Evolutionary conservation across 1,140 invertebrate species (phyloP).

Genomic region (Eumeta japonica): DNA sequence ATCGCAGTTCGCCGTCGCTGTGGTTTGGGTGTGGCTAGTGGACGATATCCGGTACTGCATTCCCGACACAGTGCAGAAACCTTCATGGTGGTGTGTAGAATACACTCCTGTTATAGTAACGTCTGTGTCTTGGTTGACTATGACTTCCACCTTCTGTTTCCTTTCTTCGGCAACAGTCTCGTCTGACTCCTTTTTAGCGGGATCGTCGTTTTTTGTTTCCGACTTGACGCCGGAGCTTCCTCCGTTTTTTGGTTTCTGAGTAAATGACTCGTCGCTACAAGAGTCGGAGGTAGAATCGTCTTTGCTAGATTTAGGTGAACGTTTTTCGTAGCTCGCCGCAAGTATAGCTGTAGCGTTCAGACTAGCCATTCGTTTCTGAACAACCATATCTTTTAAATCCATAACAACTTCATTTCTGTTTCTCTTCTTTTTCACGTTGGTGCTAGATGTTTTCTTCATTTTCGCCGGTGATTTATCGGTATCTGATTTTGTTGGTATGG

Average conservation of each 20-base stretch:
- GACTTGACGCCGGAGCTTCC: constrained; percentile 48
- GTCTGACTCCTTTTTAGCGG: constrained; percentile 50
- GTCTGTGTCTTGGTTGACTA: constrained; percentile 80
- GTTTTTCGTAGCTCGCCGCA: constrained; percentile 85
- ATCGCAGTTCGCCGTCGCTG: constrained; percentile 72
- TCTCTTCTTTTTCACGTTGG: constrained; percentile 45
- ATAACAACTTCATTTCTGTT: constrained; percentile 70
- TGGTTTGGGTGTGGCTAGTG: constrained; percentile 75
- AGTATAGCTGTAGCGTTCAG: constrained; percentile 90
- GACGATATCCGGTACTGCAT: constrained; percentile 80
- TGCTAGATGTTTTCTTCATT: constrained; percentile 39
- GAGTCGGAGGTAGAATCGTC: constrained; percentile 57
- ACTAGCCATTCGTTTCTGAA: constrained; percentile 88
- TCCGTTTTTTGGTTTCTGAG: constrained; percentile 52
- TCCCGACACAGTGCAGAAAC: constrained; percentile 76
- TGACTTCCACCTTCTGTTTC: constrained; percentile 65
- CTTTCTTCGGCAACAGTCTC: constrained; percentile 56
- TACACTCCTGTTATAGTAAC: constrained; percentile 82
- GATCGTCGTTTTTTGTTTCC: constrained; percentile 59
- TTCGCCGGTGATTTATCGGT: constrained; percentile 40
- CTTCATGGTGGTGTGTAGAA: constrained; percentile 73
- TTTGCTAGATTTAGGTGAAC: constrained; percentile 58
- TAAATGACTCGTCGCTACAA: constrained; percentile 56
- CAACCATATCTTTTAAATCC: constrained; percentile 84
- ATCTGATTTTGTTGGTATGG: constrained; percentile 49